phyloP scores from a whole-genome alignment of 2,113 vertebrate genomes.

The Australoheros scitulus region DNA sequence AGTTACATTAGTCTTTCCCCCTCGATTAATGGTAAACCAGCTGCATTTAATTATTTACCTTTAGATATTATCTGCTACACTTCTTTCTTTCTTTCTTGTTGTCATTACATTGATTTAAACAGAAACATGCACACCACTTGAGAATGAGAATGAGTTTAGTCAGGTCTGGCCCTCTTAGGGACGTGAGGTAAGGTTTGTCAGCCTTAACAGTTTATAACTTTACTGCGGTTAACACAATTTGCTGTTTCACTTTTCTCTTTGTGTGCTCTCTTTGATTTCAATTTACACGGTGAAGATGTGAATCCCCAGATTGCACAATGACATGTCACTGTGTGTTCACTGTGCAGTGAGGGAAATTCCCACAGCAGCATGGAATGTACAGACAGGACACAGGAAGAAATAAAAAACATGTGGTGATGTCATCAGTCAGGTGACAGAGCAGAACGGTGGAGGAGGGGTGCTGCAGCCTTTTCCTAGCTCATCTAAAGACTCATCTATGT shows the following conservation, averaged over 20 bases:
- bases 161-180: no score
- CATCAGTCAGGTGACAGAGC: slow-evolving; percentile 61
- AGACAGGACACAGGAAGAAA: background rate
- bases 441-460: background rate
- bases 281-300: slow-evolving; percentile 1
- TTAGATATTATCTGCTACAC: no score
- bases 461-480: background rate
- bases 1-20: no score
- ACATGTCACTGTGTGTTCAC: background rate
- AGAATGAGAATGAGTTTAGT: no score
- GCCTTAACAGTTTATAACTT: slow-evolving; percentile 9
- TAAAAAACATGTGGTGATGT: slow-evolving; percentile 30
- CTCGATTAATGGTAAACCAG: no score
- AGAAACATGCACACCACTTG: no score
- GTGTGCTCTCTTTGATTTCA: background rate
- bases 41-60: no score
- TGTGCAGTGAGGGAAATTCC: no score
- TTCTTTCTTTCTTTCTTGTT: no score
- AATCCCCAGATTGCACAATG: background rate
- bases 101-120: no score
- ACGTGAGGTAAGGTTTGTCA: no score
- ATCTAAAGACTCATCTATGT: slow-evolving; percentile 5
- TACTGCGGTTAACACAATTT: background rate
- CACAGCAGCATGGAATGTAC: background rate
- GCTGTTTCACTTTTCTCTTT: background rate